phyloP scores from a whole-genome alignment of 2,888 invertebrate genomes.

The Acleris holmiana region DNA sequence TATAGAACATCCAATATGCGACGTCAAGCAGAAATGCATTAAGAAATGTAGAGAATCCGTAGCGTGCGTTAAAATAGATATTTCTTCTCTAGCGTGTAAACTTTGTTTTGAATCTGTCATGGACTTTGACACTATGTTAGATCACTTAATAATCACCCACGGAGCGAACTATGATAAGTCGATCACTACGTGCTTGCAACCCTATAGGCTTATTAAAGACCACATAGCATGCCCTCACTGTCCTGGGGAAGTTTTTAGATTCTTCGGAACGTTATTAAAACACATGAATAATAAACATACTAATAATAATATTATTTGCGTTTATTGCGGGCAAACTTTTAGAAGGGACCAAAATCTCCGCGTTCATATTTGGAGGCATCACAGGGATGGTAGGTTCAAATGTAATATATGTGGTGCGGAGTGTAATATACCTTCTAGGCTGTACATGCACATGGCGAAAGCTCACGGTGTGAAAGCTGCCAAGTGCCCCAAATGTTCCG shows the following conservation, averaged over 20 bases:
- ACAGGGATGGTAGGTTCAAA: constrained; percentile 72
- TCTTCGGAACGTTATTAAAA: constrained; percentile 75
- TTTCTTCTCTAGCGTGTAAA: constrained; percentile 71
- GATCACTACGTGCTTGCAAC: constrained; percentile 73
- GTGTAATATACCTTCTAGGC: constrained; percentile 74
- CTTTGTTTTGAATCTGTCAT: constrained; percentile 68
- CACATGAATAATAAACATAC: constrained; percentile 77
- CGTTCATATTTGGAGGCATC: constrained; percentile 77
- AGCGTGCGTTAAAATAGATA: constrained; percentile 75
- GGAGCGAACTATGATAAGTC: constrained; percentile 72
- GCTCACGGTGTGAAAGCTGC: constrained; percentile 75
- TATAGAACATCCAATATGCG: constrained; percentile 69
- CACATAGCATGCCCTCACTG: constrained; percentile 75
- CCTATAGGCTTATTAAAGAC: constrained; percentile 70
- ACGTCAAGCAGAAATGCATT: constrained; percentile 72
- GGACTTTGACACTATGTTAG: constrained; percentile 65
- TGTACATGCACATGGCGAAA: constrained; percentile 79
- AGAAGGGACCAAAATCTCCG: constrained; percentile 74
- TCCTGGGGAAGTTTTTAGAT: constrained; percentile 67
- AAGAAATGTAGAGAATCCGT: constrained; percentile 75
- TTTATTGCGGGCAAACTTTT: constrained; percentile 75
- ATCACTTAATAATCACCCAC: constrained; percentile 72
- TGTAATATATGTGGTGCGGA: constrained; percentile 71
- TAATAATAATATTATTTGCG: constrained; percentile 76
- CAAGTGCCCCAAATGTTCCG: constrained; percentile 73